Base-by-base conservation (phyloP, 2,113 vertebrate species). In the Laticauda laticaudata region DNA sequence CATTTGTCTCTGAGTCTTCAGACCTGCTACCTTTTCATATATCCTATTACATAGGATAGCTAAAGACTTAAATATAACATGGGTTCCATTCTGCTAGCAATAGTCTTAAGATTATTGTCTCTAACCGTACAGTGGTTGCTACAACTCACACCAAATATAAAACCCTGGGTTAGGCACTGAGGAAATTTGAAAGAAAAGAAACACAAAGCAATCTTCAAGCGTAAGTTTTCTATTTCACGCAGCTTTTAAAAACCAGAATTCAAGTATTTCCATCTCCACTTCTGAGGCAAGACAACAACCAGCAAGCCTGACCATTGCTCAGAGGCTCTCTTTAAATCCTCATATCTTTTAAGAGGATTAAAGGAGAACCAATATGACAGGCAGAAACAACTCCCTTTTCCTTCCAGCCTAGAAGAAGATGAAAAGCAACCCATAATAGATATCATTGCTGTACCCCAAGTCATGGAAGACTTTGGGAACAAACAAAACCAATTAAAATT, bases 181-280 rank as follows among this genome's bases (percentile, higher is more conserved):
- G n/a, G 75, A 29, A 43, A 53, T 75, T 26, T 91, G 56, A 91
- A 91, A 86, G 86, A 88, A 93, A 54, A 88, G 86, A 81, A 81
- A 86, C 90, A 88, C 29, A 10, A 57, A 57, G 90, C 86, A 48
- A 81, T 88, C 34, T 45, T 54, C 24, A 75, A 81, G 39, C 5
- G 10, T 54, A 54, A 48, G 39, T 53, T 86, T 89, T 86, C n/a
- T 93, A 48, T 87, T 93, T 93, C 86, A 85, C 90, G 75, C 55
- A 29, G 11, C 53, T 61, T 86, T 93, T 61, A 43, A 93, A 90
- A 93, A n/a, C n/a, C 10, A 54, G 23, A 86, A 81, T 87, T 89
- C 88, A 90, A 24, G 34, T 90, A 90, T 85, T 90, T 86, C 89
- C 59, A 85, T n/a, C 88, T 61, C 48, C n/a, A n/a, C 59, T 85